Evolutionary conservation across 1,140 invertebrate species (phyloP).

Genomic region (Hyposmocoma kahamanoa): DNA sequence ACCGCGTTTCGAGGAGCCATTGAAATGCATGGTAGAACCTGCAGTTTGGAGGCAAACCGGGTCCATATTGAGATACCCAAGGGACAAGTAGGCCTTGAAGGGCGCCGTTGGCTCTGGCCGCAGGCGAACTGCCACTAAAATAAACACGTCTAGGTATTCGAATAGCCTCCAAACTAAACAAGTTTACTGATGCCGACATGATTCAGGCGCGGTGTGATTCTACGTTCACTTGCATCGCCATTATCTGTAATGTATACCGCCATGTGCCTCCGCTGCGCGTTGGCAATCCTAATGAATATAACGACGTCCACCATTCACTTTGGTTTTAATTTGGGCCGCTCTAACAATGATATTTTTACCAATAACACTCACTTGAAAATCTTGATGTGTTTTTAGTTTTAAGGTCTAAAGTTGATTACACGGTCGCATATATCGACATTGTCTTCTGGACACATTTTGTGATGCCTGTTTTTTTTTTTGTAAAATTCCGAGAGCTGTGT

Average conservation of each 20-base stretch:
- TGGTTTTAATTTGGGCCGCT: too few relatives aligned
- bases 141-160: constrained; percentile 2
- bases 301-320: too few relatives aligned
- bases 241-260: constrained; percentile 1
- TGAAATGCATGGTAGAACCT: background rate
- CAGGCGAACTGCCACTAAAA: background rate
- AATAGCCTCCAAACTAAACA: constrained; percentile 1
- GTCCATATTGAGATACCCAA: background rate
- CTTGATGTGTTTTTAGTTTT: too few relatives aligned
- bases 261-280: background rate
- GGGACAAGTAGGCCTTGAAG: constrained; percentile 1
- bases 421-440: too few relatives aligned
- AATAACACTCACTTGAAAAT: too few relatives aligned
- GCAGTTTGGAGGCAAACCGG: background rate
- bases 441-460: too few relatives aligned
- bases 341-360: too few relatives aligned
- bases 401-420: too few relatives aligned
- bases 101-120: background rate
- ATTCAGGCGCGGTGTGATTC: background rate
- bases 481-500: background rate
- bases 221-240: constrained; percentile 1
- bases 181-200: constrained; percentile 3
- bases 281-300: too few relatives aligned
- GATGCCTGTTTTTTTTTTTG: too few relatives aligned
- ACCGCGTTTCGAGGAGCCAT: background rate